These are phyloP conservation scores for Menura novaehollandiae DNA, from an alignment of 2,113 vertebrate genomes.

Conservation along the genomic window DNA sequence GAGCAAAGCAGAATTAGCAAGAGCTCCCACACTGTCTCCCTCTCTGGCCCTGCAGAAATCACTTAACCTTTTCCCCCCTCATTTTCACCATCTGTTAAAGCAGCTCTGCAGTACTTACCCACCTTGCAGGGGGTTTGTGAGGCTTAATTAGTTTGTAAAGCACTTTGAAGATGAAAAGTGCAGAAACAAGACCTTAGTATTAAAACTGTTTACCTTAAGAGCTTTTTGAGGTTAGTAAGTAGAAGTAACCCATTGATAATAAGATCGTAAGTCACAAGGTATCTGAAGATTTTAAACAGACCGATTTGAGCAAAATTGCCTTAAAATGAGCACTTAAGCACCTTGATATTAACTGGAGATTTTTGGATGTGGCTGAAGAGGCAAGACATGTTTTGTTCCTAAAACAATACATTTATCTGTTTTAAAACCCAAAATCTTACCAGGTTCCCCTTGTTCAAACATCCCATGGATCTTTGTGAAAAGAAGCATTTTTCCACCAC, in stretches of 20 bases:
- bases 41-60: neutral
- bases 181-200: slow-evolving; percentile 6
- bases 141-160: slow-evolving; percentile 47
- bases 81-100: slow-evolving; percentile 29
- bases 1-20: neutral
- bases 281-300: neutral
- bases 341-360: neutral
- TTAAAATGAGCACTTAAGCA: neutral
- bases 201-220: slow-evolving; percentile 47
- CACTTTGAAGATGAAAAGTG: slow-evolving; percentile 41
- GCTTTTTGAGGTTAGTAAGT: neutral
- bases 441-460: neutral
- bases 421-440: neutral
- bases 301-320: neutral
- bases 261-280: neutral
- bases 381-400: neutral
- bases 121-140: slow-evolving; percentile 30
- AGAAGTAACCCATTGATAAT: neutral
- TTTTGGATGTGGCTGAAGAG: neutral
- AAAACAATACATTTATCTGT: neutral
- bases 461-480: neutral
- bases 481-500: neutral
- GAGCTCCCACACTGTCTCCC: neutral
- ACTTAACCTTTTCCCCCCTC: slow-evolving; percentile 12
- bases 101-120: neutral